Percentiles rank a stretch among this genome's conserved stretches.
Conservation (phyloP, 2,888 invertebrate species). For the Campoplex capitator region DNA sequence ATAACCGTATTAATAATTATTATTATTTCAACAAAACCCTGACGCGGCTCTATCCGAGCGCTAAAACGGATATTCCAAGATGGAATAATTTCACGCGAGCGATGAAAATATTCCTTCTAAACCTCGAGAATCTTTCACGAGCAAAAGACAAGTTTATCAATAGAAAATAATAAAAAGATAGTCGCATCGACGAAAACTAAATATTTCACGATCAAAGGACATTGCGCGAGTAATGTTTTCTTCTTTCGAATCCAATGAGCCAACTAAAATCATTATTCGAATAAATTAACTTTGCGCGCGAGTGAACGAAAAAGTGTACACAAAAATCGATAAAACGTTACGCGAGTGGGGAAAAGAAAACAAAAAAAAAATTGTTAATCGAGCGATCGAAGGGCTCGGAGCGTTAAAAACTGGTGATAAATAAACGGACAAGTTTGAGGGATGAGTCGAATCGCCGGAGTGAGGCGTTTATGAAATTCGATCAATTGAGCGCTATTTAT, state of each 20-base stretch:
- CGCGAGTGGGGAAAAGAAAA: not conserved
- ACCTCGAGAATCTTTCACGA: not conserved
- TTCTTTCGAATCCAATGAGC: too few species aligned
- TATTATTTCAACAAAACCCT: not conserved
- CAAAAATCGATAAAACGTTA: not conserved
- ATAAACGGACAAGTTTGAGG: not conserved
- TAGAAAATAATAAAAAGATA: not conserved
- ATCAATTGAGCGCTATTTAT: not conserved
- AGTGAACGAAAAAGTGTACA: not conserved
- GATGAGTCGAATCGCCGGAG: not conserved
- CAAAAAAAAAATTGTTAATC: too few species aligned
- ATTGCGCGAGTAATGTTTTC: not conserved
- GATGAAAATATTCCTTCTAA: not conserved
- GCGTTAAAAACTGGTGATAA: not conserved
- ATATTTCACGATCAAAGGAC: not conserved
- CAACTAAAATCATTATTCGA: too few species aligned
- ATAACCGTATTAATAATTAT: slow-evolving; percentile 17
- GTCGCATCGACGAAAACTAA: not conserved
- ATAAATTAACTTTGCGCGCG: too few species aligned
- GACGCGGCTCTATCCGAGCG: not conserved
- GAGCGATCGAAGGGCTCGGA: not conserved
- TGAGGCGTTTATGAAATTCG: not conserved
- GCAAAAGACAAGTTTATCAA: not conserved
- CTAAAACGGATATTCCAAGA: not conserved
- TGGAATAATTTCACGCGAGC: not conserved